phyloP scores from a whole-genome alignment of 2,797 vertebrate species.

The Muscicapa striata region DNA sequence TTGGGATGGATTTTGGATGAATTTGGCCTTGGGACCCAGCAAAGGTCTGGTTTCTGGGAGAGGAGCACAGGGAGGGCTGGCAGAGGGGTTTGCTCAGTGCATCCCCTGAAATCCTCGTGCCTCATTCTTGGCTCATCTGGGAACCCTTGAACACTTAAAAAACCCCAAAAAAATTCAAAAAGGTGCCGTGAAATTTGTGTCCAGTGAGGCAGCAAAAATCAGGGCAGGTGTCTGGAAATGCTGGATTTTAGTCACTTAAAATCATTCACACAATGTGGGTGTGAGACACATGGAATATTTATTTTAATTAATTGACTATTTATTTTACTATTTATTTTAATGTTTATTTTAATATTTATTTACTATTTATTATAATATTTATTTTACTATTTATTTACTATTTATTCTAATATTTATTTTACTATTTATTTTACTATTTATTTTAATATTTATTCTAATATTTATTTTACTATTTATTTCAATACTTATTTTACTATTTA shows the following conservation, averaged over 20 bases:
- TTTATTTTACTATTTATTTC: too few relatives aligned
- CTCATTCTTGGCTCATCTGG: neutral
- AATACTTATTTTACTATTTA: too few relatives aligned
- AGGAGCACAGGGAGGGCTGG: neutral
- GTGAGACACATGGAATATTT: fast-evolving
- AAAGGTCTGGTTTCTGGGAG: neutral
- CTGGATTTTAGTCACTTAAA: fast-evolving
- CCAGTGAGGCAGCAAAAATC: fast-evolving
- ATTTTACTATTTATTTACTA: too few relatives aligned
- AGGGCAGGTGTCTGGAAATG: neutral
- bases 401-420: too few relatives aligned
- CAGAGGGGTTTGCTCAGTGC: neutral
- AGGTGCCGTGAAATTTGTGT: fast-evolving
- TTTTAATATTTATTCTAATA: too few relatives aligned
- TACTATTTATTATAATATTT: too few relatives aligned
- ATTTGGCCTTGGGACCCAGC: fast-evolving
- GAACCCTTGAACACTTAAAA: neutral
- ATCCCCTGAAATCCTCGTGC: neutral
- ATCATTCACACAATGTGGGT: fast-evolving
- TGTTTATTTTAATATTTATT: too few relatives aligned
- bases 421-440: too few relatives aligned
- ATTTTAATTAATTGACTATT: too few relatives aligned
- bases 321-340: too few relatives aligned
- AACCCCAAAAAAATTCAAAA: fast-evolving
- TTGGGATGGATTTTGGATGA: neutral